phyloP scores from a whole-genome alignment of 1,140 invertebrate species.

The Teleogryllus occipitalis region DNA sequence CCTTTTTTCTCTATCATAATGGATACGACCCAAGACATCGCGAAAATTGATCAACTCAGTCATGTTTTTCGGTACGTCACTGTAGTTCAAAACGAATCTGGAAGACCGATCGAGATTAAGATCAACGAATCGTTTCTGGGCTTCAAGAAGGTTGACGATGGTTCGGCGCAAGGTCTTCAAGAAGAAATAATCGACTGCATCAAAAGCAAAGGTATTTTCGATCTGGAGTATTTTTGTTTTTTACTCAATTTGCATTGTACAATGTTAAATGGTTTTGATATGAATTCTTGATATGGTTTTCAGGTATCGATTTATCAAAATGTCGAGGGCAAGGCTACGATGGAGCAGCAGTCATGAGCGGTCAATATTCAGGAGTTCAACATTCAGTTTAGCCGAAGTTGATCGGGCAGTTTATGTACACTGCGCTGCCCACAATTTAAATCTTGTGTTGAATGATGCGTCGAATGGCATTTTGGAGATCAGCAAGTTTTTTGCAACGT shows the following conservation, averaged over 20 bases:
- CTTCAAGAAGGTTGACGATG: slow-evolving; percentile 27
- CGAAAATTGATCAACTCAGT: slow-evolving; percentile 26
- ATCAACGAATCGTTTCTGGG: slow-evolving; percentile 26
- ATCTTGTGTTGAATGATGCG: slow-evolving; percentile 30
- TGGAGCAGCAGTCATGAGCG: slow-evolving; percentile 25
- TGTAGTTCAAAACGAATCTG: slow-evolving; percentile 23
- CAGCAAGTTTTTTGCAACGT: slow-evolving; percentile 24
- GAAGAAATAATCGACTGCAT: slow-evolving; percentile 26
- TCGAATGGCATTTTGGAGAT: slow-evolving; percentile 27
- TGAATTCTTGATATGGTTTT: no score
- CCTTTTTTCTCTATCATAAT: slow-evolving; percentile 30
- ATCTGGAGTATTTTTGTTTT: no score
- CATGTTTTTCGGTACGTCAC: slow-evolving; percentile 21
- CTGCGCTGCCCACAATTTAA: slow-evolving; percentile 26
- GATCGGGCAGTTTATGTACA: slow-evolving; percentile 28
- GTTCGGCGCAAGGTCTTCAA: slow-evolving; percentile 25
- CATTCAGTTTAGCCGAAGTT: slow-evolving; percentile 24
- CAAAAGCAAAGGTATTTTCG: slow-evolving; percentile 28
- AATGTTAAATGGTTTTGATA: no score
- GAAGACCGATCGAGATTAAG: slow-evolving; percentile 22
- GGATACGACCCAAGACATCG: slow-evolving; percentile 23
- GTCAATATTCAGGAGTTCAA: slow-evolving; percentile 26
- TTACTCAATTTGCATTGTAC: no score
- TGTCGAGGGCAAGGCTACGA: slow-evolving; percentile 27
- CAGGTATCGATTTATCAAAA: slow-evolving; percentile 20